Evolutionary conservation across 2,113 vertebrate genomes (phyloP).

Genomic region (Halcyon senegalensis): DNA sequence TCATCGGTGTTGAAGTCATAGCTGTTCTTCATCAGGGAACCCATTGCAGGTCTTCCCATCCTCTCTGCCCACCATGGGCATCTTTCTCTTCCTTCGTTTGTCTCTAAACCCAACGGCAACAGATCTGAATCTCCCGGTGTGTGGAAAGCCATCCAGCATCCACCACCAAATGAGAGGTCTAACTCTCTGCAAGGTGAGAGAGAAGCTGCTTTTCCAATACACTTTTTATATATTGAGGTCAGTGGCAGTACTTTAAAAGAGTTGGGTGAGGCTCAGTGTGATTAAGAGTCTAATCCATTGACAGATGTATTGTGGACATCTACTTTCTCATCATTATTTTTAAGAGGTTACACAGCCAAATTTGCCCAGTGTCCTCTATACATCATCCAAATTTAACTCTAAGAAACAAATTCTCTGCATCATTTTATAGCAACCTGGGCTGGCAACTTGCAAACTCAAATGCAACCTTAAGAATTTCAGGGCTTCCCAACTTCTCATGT

Average conservation of each 20-base stretch:
- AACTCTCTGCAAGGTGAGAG: not conserved
- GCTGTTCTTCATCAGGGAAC: not conserved
- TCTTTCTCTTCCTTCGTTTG: not conserved
- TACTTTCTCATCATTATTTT: not conserved
- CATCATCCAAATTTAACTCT: not conserved
- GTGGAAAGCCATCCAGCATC: not conserved
- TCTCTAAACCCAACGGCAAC: not conserved
- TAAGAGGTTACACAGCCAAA: not conserved
- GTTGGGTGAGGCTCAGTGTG: not conserved
- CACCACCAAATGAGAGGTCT: fast-evolving
- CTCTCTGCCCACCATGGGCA: not conserved
- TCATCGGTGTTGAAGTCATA: not conserved
- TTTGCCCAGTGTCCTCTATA: not conserved
- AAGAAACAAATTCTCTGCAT: not conserved
- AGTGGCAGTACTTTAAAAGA: not conserved
- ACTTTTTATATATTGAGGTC: not conserved
- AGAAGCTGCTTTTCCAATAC: not conserved
- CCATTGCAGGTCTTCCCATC: not conserved
- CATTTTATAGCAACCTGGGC: not conserved
- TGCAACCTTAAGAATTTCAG: not conserved
- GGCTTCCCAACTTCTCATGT: not conserved
- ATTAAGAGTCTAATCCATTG: not conserved
- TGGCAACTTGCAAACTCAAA: not conserved
- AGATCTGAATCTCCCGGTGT: not conserved
- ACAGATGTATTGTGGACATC: not conserved